These are phyloP conservation scores for Hucho hucho DNA, from an alignment of 2,113 vertebrate species.

Conservation along the genomic window DNA sequence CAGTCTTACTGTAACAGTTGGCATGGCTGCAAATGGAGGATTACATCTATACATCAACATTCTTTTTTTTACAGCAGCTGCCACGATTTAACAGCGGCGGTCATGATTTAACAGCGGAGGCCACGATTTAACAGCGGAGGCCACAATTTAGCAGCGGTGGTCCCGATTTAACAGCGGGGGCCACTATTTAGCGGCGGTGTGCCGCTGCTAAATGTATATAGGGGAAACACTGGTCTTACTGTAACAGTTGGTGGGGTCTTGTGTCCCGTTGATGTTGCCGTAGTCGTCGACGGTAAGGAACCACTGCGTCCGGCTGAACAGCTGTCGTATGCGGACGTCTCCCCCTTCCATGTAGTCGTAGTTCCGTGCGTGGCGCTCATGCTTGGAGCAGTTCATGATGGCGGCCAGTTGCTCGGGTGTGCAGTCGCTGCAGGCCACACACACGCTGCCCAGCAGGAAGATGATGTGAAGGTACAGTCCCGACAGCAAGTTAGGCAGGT, in stretches of 20 bases:
- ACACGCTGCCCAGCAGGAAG: conserved; percentile 88
- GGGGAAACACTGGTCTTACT: background rate
- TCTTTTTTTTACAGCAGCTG: too few relatives aligned
- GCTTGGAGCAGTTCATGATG: conserved; percentile 95
- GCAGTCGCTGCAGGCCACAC: conserved; percentile 91
- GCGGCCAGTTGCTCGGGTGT: conserved; percentile 92
- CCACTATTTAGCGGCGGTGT: accelerated
- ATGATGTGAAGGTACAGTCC: conserved; percentile 90
- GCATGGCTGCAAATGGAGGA: too few relatives aligned
- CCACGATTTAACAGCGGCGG: too few relatives aligned
- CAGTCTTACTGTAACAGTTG: conserved; percentile 85
- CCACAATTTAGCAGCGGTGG: too few relatives aligned
- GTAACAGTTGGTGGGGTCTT: conserved; percentile 85
- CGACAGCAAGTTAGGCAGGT: conserved; percentile 94
- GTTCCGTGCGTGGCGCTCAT: conserved; percentile 93
- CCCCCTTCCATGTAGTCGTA: conserved; percentile 99
- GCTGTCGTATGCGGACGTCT: conserved; percentile 93
- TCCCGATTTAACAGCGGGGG: too few relatives aligned
- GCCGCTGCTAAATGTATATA: too few relatives aligned
- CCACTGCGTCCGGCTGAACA: conserved; percentile 97
- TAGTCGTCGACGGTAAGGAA: conserved; percentile 94
- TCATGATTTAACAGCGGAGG: too few relatives aligned
- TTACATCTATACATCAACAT: too few relatives aligned
- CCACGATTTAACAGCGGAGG: too few relatives aligned
- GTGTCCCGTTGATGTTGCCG: conserved; percentile 93